phyloP scores from a whole-genome alignment of 1,140 invertebrate genomes.

The Pteromalus puparum region DNA sequence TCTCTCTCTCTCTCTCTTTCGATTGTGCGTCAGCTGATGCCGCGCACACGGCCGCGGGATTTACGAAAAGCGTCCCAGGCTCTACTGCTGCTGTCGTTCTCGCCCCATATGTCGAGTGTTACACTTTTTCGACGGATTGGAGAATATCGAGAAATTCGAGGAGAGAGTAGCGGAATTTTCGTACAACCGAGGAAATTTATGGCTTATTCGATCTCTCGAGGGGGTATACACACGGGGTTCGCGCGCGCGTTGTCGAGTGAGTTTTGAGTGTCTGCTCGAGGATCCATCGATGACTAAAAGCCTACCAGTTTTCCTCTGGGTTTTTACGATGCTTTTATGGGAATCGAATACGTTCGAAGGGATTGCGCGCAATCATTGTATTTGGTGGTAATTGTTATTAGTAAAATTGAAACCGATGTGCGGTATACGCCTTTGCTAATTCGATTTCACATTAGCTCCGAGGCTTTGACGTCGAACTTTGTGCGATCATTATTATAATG shows the following conservation, averaged over 20 bases:
- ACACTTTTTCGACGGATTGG: neutral
- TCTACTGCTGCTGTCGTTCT: neutral
- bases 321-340: neutral
- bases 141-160: slow-evolving; percentile 18
- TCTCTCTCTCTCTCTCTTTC: too few relatives aligned
- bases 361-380: neutral
- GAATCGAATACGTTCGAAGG: neutral
- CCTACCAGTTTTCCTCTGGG: too few relatives aligned
- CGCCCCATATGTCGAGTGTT: neutral
- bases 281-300: too few relatives aligned
- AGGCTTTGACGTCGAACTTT: neutral
- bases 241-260: too few relatives aligned
- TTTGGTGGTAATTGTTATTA: neutral
- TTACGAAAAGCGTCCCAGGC: neutral
- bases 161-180: neutral
- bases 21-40: neutral
- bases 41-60: neutral
- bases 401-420: too few relatives aligned
- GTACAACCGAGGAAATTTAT: neutral
- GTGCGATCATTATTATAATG: neutral
- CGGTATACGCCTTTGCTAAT: neutral
- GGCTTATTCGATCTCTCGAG: neutral
- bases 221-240: neutral
- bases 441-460: neutral
- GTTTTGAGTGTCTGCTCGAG: too few relatives aligned